Base-by-base conservation (phyloP, 2,888 invertebrate genomes). In the Drosophila merina region DNA sequence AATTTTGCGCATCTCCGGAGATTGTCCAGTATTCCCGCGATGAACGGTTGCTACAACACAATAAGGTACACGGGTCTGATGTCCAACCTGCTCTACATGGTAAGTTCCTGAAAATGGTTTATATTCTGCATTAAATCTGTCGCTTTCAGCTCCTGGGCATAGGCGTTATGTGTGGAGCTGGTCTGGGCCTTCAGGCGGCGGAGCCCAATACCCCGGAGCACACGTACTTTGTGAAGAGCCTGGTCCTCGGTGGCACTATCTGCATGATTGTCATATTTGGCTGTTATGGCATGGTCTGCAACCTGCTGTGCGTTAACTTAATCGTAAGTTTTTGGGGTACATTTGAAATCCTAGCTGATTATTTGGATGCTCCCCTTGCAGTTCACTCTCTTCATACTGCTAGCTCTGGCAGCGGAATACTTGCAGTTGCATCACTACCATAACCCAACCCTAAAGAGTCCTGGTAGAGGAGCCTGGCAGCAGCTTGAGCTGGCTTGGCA, bases 201-300 rank as follows among this genome's bases (percentile, higher is more conserved):
- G 70, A 83, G 20, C 88, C 90, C 0, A 85, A 86, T 38, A 90
- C 88, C 0, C 83, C 88, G 20, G 90, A 88, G 50, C 89, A 89
- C 38, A 88, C 89, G 3, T 89, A 88, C 57, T 89, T 86, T 42
- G 84, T 90, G 47, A 79, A 89, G 55, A 89, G 87, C 26, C 76
- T 89, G 20, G 81, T 89, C 12, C 54, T 90, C 26, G 89, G 89
- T 3, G 84, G 76, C 3, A 77, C 89, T 7, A 76, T 89, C 12
- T 88, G 89, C 55, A 76, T 90, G 68, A 86, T 88, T 7, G 82
- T 89, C n/a, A 76, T 89, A 30, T 87, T 90, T 31, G 89, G 89
- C 36, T 89, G 88, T 47, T 90, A 89, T 56, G 89, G 88, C 1
- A 69, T 89, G 14, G 78, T 86, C 42, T 80, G 88, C 52, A 75